Conservation (phyloP, 2,113 vertebrate genomes). For the Ailuropoda melanoleuca region DNA sequence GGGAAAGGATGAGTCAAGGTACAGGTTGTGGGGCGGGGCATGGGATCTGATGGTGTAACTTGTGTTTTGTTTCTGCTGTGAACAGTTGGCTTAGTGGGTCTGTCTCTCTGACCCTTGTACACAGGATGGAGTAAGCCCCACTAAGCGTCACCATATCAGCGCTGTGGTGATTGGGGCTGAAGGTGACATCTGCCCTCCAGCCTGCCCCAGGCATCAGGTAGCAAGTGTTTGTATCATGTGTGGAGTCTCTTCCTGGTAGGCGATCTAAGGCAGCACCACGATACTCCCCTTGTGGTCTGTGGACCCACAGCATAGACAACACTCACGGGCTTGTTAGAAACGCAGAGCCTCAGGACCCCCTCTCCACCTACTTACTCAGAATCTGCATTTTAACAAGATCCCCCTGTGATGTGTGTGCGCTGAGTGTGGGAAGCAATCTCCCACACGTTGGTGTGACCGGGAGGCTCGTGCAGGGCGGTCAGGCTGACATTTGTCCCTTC, state of each 20-base stretch:
- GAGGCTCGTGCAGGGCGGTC: background rate
- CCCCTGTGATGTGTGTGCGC: no score
- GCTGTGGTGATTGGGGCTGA: background rate
- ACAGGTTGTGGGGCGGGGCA: background rate
- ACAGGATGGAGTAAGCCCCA: background rate
- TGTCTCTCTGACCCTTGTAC: background rate
- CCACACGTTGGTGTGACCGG: background rate
- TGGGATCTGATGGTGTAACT: background rate
- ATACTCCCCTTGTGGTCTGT: background rate
- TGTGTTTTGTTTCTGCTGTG: fast-evolving
- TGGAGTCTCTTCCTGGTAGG: no score
- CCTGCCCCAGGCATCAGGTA: background rate
- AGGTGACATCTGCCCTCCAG: background rate
- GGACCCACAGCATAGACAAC: background rate
- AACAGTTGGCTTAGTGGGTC: background rate
- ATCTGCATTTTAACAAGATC: background rate
- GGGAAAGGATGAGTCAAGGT: background rate
- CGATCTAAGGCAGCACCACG: background rate
- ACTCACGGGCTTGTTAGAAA: background rate
- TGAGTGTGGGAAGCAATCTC: background rate
- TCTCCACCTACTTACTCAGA: no score
- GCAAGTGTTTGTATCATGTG: background rate
- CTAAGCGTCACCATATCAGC: background rate
- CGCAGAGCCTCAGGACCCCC: background rate
- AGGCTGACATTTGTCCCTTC: background rate